Base-by-base conservation (phyloP, 1,140 invertebrate species). In the Pissodes strobi region DNA sequence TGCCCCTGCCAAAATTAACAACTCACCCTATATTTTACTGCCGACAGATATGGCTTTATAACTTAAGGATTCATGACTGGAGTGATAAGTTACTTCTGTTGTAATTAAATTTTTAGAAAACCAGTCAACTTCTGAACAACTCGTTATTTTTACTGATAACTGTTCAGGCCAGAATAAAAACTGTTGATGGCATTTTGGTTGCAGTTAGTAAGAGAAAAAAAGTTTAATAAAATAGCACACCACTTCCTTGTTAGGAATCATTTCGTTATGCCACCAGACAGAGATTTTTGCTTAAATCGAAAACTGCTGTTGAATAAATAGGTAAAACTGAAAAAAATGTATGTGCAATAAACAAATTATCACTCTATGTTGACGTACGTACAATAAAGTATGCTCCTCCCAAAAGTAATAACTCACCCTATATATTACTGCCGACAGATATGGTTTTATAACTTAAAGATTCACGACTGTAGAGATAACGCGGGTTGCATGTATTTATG, bases 131-230 rank as follows among this genome's bases (percentile, higher is more conserved):
- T 64, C 3, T 21, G 21, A 60, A 17, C 37, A 67, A 2, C 41
- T 67, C 10, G 41, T 64, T 38, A 38, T 67, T 27, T 67, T 67
- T 49, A 64, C 61, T 56, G 53, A 69, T 41, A 67, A 58, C 41
- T 66, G 63, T 34, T 15, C 19, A 13, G 64, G 64, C 10, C 64
- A 69, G 41, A 69, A 69, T 49, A 67, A 66, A 56, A 69, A 69
- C 49, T 57, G 59, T 45, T 66, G 21, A 56, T 66, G 34, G 22
- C 48, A 51, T 51, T 51, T 6, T 51, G 25, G 48, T 18, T 51
- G n/a, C 48, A 51, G n/a, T 18, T 51, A 27, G 48, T 51, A 13
- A 51, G 15, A 30, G 21, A 18, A 27, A 51, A 51, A 9, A 22
- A n/a, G 25, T 51, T 27, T 51, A 25, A 51, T 10, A 27, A 12